These are phyloP conservation scores for Pygocentrus nattereri DNA, from an alignment of 2,797 vertebrate species.

Conservation along the genomic window DNA sequence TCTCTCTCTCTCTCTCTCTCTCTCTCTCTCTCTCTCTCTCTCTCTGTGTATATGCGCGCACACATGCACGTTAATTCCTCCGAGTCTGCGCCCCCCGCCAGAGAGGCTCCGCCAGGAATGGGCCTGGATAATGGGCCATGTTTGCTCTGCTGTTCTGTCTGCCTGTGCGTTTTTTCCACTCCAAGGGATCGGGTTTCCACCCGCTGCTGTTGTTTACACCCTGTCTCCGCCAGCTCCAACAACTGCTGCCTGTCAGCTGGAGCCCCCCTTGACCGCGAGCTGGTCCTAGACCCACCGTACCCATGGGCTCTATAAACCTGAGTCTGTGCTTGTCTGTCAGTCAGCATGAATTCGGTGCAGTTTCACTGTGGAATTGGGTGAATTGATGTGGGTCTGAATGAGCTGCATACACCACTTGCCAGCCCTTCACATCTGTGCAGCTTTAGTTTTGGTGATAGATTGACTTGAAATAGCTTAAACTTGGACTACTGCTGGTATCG, in stretches of 20 bases:
- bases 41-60: constrained; percentile 45
- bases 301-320: neutral
- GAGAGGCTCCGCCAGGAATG: constrained; percentile 67
- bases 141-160: constrained; percentile 62
- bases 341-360: neutral
- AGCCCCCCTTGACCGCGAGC: constrained; percentile 22
- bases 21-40: neutral
- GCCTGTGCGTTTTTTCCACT: constrained; percentile 44
- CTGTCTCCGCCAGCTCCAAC: constrained; percentile 28
- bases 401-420: neutral
- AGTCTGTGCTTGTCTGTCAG: neutral
- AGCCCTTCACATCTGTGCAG: too few species aligned
- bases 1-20: constrained; percentile 1
- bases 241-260: constrained; percentile 46
- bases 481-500: too few species aligned
- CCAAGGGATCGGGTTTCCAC: constrained; percentile 47
- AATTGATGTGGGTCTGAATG: neutral
- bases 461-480: too few species aligned
- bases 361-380: neutral
- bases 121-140: constrained; percentile 63
- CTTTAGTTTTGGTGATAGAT: too few species aligned
- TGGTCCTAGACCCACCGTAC: neutral
- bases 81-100: constrained; percentile 52
- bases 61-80: constrained; percentile 55
- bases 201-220: constrained; percentile 49